Base-by-base conservation (phyloP, 2,797 vertebrate species). In the Onychomys arenicola region DNA sequence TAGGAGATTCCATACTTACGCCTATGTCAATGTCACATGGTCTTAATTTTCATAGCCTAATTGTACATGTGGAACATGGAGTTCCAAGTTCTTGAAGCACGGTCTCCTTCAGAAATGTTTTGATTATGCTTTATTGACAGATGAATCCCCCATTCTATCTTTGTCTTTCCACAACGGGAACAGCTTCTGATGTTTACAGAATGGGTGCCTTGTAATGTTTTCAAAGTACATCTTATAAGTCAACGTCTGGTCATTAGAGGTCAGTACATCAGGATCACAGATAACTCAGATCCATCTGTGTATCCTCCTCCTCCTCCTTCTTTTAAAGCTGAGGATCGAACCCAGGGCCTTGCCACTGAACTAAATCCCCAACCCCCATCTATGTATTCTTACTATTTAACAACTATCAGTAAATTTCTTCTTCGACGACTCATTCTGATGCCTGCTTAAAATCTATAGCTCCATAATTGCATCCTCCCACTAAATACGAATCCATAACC, bases 41-140 rank as follows among this genome's bases (percentile, higher is more conserved):
- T 80, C 43, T 92, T 77, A 81, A 92, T 95, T 90, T 90, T 96
- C 73, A 90, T 29, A 85, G 29, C 49, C 83, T 95, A 75, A 67
- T 84, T 69, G 59, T 52, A 71, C 40, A 71, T 61, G 34, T 43
- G 21, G 43, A 76, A 25, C 46, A 69, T n/a, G 17, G 80, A 94
- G 95, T 69, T 12, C 16, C 17, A 78, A 40, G 49, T 63, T 29
- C 2, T 95, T 67, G 49, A 92, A 95, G 67, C 49, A 83, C 27
- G 12, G 59, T 78, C 9, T 71, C 71, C 4, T 67, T 81, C 6
- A 46, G 43, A 34, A 75, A 37, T 87, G 37, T 77, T 85, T 94
- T 81, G 73, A 52, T 13, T 87, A 52, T 52, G 11, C 32, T 93
- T 94, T 94, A 52, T n/a, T 40, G 25, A 57, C 34, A 57, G 86